phyloP scores from a whole-genome alignment of 2,113 vertebrate species.

The Chitala chitala region DNA sequence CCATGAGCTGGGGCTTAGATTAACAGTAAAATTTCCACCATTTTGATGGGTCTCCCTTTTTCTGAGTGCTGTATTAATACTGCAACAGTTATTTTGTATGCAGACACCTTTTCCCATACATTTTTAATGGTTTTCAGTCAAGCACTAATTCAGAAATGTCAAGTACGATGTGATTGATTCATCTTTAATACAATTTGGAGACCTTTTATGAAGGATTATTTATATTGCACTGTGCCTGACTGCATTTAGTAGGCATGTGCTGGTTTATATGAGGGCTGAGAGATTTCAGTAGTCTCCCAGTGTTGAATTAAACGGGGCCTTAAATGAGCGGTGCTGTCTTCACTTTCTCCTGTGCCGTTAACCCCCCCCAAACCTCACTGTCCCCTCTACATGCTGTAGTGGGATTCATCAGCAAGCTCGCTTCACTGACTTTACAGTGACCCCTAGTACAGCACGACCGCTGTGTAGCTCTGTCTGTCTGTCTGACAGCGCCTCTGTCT shows the following conservation, averaged over 20 bases:
- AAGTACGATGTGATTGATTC: constrained; percentile 39
- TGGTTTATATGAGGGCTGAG: constrained; percentile 20
- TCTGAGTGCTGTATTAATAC: constrained; percentile 27
- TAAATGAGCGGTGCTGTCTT: constrained; percentile 8
- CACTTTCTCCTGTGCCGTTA: neutral
- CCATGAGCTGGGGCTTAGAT: constrained; percentile 15
- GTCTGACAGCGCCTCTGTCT: too few species aligned
- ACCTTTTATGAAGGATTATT: constrained; percentile 32
- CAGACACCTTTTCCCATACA: constrained; percentile 34
- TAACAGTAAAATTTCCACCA: constrained; percentile 30
- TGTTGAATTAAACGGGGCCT: constrained; percentile 30
- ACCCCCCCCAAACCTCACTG: neutral
- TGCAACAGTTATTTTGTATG: constrained; percentile 16
- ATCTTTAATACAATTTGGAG: constrained; percentile 31
- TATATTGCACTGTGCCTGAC: constrained; percentile 21
- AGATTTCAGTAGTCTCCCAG: constrained; percentile 16
- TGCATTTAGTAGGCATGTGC: constrained; percentile 23
- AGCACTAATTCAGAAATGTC: constrained; percentile 39
- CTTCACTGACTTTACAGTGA: too few species aligned
- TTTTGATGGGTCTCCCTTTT: constrained; percentile 23
- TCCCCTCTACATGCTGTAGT: neutral
- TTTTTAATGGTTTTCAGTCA: constrained; percentile 37
- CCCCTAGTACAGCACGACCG: too few species aligned
- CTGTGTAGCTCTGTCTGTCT: too few species aligned
- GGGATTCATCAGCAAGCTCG: too few species aligned